Evolutionary conservation across 2,888 invertebrate genomes (phyloP), one percentile per base, ranked within the genome.

Genomic region (Melitaea athalia): DNA sequence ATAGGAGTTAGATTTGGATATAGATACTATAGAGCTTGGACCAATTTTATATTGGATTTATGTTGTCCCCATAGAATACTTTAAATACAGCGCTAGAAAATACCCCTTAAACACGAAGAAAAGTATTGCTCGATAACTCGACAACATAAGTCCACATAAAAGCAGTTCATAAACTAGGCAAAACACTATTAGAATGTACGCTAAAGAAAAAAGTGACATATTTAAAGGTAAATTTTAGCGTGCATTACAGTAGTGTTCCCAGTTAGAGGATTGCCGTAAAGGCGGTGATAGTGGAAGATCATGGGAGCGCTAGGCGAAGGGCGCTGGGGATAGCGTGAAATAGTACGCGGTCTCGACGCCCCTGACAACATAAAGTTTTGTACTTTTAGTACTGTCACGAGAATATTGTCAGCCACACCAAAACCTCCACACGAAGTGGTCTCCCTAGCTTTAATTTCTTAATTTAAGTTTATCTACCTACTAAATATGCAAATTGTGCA

Each of bases 1-100:
- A 92, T 91, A 92, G 92, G 91, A 91, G 86, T 88, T 90, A 90
- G 89, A 91, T 82, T 91, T 91, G 92, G 92, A 89, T 91, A 89
- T 86, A 72, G 68, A 72, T 70, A 87, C 82, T 86, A 87, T 81
- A 84, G 83, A 77, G 73, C 77, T 77, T 70, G 76, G 78, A 78
- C 77, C 74, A 72, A 69, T 69, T 60, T 45, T 53, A 64, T 59
- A 68, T 67, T 57, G 55, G 69, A 72, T 72, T 62, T 62, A 67
- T 57, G 59, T 42, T 45, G 42, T 50, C 31, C 45, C 33, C n/a
- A 11, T 42, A 15, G 7, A 57, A 42, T 17, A 42, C 42, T n/a
- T 15, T 42, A 15, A 15, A 42, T 15, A 42, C 15, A 57, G n/a
- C 8, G 8, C 57, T 38, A 15, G 15, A 57, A 42, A 17, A 57